phyloP scores from a whole-genome alignment of 2,888 invertebrate species.

The Oxytorus armatus region DNA sequence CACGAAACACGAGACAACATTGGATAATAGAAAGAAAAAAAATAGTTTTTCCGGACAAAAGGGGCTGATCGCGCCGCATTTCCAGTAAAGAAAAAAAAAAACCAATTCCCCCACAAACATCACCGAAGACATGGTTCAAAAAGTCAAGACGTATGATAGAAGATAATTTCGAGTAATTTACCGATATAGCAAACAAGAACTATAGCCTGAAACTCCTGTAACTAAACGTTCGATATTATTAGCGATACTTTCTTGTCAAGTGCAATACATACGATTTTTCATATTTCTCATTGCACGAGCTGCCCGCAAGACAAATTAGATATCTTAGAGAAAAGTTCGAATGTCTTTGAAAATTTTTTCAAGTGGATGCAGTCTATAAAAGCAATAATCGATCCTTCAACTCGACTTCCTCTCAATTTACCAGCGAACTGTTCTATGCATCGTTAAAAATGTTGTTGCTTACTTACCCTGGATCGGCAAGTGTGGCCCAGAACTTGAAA shows the following conservation, averaged over 20 bases:
- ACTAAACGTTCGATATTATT: no score
- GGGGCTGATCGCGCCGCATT: neutral
- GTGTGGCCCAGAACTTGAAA: neutral
- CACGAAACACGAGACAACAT: slow-evolving; percentile 28
- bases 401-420: neutral
- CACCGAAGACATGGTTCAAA: neutral
- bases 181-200: no score
- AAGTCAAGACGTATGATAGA: neutral
- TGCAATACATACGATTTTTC: no score
- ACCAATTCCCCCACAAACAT: neutral
- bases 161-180: no score
- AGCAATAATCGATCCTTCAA: no score
- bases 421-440: neutral
- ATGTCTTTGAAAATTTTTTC: no score
- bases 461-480: neutral
- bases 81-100: neutral
- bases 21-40: slow-evolving; percentile 20
- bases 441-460: neutral
- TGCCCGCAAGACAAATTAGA: no score
- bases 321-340: no score
- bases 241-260: no score
- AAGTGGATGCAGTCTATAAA: no score
- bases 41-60: neutral
- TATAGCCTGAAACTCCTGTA: no score
- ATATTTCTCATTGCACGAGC: no score